These are phyloP conservation scores for Nasalis larvatus DNA, from an alignment of 2,113 vertebrate genomes.

Conservation along the genomic window DNA sequence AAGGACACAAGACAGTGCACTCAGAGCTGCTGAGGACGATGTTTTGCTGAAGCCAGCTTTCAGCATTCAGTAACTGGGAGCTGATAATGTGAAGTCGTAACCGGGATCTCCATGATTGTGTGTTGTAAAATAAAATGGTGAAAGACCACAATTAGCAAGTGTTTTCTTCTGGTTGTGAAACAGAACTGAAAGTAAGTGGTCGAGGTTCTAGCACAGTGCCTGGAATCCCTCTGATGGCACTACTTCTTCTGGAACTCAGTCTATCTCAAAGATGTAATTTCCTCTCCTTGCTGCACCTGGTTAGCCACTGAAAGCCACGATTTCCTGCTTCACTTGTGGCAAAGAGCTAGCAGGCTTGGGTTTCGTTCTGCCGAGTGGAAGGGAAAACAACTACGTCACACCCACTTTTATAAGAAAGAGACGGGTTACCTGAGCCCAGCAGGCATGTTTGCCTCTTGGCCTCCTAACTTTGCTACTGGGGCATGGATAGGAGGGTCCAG, in stretches of 20 bases:
- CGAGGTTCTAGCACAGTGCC: not conserved
- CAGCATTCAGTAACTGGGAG: not conserved
- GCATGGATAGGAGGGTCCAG: rapidly evolving
- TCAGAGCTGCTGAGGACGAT: not conserved
- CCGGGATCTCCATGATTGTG: not conserved
- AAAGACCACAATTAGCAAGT: not conserved
- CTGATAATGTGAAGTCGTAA: not conserved
- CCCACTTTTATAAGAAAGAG: not conserved
- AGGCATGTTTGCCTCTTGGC: rapidly evolving
- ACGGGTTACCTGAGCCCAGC: not conserved
- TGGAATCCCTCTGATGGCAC: not conserved
- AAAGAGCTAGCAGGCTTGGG: not conserved
- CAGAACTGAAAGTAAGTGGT: not conserved
- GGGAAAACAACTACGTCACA: not conserved
- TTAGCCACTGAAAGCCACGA: not conserved
- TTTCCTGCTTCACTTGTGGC: not conserved
- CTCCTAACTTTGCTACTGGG: not conserved
- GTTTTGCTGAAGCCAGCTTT: too few species aligned
- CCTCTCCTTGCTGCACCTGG: not conserved
- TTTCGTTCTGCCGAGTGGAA: not conserved
- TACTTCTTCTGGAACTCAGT: not conserved
- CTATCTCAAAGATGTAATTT: not conserved
- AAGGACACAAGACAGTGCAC: not conserved
- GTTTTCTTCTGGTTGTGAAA: not conserved
- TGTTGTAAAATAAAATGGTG: slow-evolving; percentile 49